These are phyloP conservation scores for Ridgeia piscesae DNA, from an alignment of 1,140 invertebrate species.

Conservation along the genomic window DNA sequence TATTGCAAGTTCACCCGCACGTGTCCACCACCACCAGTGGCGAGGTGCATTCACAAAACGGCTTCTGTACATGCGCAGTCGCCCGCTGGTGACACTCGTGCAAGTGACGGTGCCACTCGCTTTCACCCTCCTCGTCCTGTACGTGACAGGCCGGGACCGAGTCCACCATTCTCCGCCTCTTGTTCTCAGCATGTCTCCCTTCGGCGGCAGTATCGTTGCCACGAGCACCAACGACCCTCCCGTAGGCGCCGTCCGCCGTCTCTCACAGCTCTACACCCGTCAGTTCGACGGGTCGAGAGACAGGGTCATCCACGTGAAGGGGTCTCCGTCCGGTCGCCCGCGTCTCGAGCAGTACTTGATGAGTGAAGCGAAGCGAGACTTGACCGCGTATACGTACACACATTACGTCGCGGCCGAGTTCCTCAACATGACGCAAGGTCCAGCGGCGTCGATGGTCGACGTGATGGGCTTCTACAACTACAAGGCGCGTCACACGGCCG, in stretches of 20 bases:
- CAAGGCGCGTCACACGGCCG: conserved; percentile 12
- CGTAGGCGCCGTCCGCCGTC: too few relatives aligned
- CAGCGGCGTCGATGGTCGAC: neutral
- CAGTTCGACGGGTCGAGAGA: neutral
- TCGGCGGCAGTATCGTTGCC: neutral
- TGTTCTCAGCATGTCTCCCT: neutral
- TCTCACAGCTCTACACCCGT: neutral
- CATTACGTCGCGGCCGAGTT: neutral
- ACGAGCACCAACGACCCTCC: neutral
- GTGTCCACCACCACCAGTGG: neutral
- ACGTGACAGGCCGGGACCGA: neutral
- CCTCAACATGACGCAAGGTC: neutral
- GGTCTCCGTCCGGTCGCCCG: neutral
- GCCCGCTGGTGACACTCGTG: neutral
- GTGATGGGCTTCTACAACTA: conserved; percentile 6
- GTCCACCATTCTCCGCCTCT: neutral
- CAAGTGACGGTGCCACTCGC: neutral
- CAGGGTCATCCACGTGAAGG: neutral
- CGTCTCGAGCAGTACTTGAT: neutral
- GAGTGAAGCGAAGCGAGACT: neutral
- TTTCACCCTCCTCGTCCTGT: neutral
- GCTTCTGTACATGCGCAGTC: neutral
- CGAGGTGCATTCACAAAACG: neutral
- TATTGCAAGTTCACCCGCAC: neutral
- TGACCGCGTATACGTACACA: neutral